Percentiles rank a stretch among this genome's conserved stretches.
Conservation (phyloP, 1,140 invertebrate genomes). For the Papilio dardanus region DNA sequence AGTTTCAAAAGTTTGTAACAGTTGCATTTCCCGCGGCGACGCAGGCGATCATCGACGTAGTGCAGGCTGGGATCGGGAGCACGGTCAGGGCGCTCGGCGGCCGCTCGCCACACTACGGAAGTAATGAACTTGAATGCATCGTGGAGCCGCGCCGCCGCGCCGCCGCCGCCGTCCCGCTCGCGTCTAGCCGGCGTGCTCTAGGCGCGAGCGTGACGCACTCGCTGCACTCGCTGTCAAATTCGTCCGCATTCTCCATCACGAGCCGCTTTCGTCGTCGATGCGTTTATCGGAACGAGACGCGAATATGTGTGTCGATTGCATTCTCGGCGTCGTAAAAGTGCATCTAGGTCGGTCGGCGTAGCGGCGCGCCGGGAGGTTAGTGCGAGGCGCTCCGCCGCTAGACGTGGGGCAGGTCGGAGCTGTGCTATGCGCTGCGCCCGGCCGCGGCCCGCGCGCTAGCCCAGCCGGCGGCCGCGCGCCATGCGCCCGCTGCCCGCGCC, state of each 20-base stretch:
- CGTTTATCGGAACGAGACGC: conserved; percentile 82
- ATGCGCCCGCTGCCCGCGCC: conserved; percentile 46
- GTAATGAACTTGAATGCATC: conserved; percentile 82
- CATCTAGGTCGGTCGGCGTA: conserved; percentile 80
- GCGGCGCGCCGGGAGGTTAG: conserved; percentile 61
- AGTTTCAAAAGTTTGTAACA: conserved; percentile 5
- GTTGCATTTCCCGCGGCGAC: conserved; percentile 36
- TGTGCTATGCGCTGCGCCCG: conserved; percentile 63
- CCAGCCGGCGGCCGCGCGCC: conserved; percentile 51
- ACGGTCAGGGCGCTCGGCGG: conserved; percentile 71
- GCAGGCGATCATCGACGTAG: conserved; percentile 50
- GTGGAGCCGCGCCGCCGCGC: conserved; percentile 64
- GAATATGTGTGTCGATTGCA: conserved; percentile 81
- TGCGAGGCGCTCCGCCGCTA: conserved; percentile 73
- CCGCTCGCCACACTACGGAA: conserved; percentile 73
- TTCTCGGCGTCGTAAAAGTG: conserved; percentile 80
- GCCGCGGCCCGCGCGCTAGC: conserved; percentile 62
- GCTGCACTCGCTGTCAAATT: conserved; percentile 79
- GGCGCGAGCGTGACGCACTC: conserved; percentile 77
- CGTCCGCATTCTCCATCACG: conserved; percentile 81
- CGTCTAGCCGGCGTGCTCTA: conserved; percentile 61
- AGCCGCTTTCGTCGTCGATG: conserved; percentile 81
- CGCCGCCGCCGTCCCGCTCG: conserved; percentile 61
- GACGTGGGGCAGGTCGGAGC: conserved; percentile 79
- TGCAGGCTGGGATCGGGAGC: conserved; percentile 63